Evolutionary conservation across 2,113 vertebrate species (phyloP).

Genomic region (Barbus barbus): DNA sequence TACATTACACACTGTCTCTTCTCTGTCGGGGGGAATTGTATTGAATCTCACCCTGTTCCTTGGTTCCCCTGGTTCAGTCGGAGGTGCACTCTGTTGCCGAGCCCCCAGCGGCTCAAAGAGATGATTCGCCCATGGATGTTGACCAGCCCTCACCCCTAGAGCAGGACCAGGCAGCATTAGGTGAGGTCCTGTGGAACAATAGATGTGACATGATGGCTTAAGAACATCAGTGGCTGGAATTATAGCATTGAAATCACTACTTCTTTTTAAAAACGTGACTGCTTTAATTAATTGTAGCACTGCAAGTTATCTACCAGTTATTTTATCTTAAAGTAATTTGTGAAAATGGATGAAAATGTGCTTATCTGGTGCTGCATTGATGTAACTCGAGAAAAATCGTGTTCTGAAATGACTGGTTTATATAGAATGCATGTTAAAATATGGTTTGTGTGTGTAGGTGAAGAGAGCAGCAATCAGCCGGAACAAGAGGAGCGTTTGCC

Average conservation of each 20-base stretch:
- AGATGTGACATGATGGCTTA: neutral
- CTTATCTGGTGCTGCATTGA: neutral
- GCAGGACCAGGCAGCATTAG: slow-evolving; percentile 83
- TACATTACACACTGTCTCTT: slow-evolving; percentile 18
- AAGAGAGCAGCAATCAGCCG: slow-evolving; percentile 76
- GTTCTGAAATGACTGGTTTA: neutral
- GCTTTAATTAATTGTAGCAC: too few species aligned
- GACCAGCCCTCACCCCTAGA: slow-evolving; percentile 89
- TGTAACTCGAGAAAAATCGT: neutral
- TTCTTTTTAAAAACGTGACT: too few species aligned
- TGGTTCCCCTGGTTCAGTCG: slow-evolving; percentile 73
- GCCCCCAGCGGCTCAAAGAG: slow-evolving; percentile 80
- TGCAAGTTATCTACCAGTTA: too few species aligned
- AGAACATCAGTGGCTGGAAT: too few species aligned
- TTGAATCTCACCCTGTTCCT: slow-evolving; percentile 30
- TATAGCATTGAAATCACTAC: neutral
- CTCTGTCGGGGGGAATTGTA: slow-evolving; percentile 30
- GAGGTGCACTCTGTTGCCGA: slow-evolving; percentile 82
- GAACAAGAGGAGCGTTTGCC: slow-evolving; percentile 87
- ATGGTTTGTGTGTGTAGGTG: slow-evolving; percentile 58
- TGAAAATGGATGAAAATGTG: neutral
- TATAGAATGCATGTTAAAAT: neutral
- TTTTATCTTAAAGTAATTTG: too few species aligned
- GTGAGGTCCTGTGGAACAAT: slow-evolving; percentile 62
- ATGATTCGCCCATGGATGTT: slow-evolving; percentile 93